phyloP scores from a whole-genome alignment of 1,140 invertebrate species.

The Calycopis cecrops region DNA sequence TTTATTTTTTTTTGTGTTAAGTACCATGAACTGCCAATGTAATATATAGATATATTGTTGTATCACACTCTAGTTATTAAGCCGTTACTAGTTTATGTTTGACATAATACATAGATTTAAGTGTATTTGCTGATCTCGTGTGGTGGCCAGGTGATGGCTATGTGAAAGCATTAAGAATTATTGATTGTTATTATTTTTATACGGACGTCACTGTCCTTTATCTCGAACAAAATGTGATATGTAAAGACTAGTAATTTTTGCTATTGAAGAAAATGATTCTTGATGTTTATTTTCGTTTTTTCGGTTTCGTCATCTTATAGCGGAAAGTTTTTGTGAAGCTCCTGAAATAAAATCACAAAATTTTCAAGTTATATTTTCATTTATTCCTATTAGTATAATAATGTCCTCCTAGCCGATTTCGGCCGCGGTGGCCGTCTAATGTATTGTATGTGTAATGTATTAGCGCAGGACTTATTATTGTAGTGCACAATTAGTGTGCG shows the following conservation, averaged over 20 bases:
- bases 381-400: background rate
- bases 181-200: conserved; percentile 67
- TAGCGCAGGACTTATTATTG: too few species aligned
- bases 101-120: conserved; percentile 56
- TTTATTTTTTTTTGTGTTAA: conserved; percentile 24
- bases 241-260: conserved; percentile 69
- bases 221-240: conserved; percentile 73
- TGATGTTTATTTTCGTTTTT: conserved; percentile 72
- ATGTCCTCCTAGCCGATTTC: too few species aligned
- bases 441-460: too few species aligned
- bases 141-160: conserved; percentile 58
- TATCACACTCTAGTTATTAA: conserved; percentile 57
- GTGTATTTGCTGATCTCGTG: conserved; percentile 67
- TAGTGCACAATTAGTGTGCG: too few species aligned
- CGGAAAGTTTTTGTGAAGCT: conserved; percentile 69
- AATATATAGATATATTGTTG: conserved; percentile 61
- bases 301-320: conserved; percentile 69
- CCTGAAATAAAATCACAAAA: conserved; percentile 58
- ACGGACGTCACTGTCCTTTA: conserved; percentile 68
- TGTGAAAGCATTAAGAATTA: conserved; percentile 74
- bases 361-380: background rate
- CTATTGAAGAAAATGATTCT: conserved; percentile 67
- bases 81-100: conserved; percentile 58
- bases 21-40: conserved; percentile 65
- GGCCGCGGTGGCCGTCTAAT: too few species aligned